A percentile compares a stretch with the other conserved stretches of the same genome.
These are phyloP conservation scores for Gisinianus flammeolus DNA, from an alignment of 2,888 invertebrate genomes.

Conservation along the genomic window DNA sequence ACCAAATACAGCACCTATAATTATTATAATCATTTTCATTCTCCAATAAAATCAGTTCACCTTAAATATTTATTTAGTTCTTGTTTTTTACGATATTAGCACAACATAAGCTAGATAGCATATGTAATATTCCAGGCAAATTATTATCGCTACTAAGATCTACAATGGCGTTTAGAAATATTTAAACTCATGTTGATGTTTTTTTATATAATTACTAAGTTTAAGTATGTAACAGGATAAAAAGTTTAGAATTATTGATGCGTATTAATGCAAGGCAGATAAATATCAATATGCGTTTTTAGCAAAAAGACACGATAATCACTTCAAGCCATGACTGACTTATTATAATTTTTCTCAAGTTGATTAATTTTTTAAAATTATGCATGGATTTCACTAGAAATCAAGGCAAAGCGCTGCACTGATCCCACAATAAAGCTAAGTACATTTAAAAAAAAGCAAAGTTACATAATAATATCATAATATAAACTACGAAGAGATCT, in stretches of 20 bases:
- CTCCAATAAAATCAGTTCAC: not conserved
- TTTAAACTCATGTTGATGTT: not conserved
- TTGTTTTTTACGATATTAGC: not conserved
- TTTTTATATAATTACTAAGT: conserved; percentile 2
- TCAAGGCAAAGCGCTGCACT: not conserved
- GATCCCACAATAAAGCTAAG: not conserved
- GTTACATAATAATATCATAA: not conserved
- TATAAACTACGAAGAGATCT: conserved; percentile 4
- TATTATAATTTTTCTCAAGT: conserved; percentile 1
- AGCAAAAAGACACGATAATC: conserved; percentile 2
- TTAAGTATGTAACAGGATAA: not conserved
- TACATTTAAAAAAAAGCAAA: not conserved
- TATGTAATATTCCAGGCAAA: conserved; percentile 1
- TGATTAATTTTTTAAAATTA: not conserved
- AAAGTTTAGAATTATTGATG: too few species aligned
- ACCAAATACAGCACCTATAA: not conserved
- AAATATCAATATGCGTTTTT: conserved; percentile 11
- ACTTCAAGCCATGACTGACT: conserved; percentile 3
- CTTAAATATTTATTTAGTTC: not conserved
- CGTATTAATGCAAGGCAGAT: not conserved
- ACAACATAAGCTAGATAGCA: not conserved
- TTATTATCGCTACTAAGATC: not conserved
- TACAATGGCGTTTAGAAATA: conserved; percentile 8
- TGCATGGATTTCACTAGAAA: not conserved
- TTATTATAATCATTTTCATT: too few species aligned